These are phyloP conservation scores for Chromoteleia sp. DNA, from an alignment of 2,888 invertebrate species.

Conservation along the genomic window DNA sequence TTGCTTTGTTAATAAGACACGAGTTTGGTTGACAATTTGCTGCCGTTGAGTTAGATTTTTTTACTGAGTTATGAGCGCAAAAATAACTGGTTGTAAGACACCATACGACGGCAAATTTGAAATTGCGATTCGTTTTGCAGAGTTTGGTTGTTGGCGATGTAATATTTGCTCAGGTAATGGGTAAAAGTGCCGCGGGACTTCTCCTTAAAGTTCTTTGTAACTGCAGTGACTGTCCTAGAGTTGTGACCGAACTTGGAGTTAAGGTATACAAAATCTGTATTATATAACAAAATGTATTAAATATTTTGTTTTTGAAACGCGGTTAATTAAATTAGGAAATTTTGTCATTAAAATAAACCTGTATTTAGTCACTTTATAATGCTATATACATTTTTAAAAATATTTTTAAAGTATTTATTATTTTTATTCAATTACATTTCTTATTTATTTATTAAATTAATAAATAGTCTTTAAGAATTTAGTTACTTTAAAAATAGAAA, in stretches of 20 bases:
- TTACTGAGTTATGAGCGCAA: slow-evolving; percentile 35
- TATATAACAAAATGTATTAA: neutral
- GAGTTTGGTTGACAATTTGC: slow-evolving; percentile 45
- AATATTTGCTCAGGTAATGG: slow-evolving; percentile 91
- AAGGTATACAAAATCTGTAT: slow-evolving; percentile 87
- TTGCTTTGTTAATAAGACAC: slow-evolving; percentile 37
- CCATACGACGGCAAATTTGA: slow-evolving; percentile 36
- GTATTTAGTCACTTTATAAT: too few species aligned
- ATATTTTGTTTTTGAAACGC: too few species aligned
- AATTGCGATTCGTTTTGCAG: slow-evolving; percentile 73
- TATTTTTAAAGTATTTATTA: too few species aligned
- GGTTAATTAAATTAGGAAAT: too few species aligned
- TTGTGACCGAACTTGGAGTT: slow-evolving; percentile 94
- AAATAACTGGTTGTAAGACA: slow-evolving; percentile 7
- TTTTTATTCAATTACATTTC: too few species aligned
- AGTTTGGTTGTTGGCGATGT: slow-evolving; percentile 88
- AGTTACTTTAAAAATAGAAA: too few species aligned
- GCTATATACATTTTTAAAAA: too few species aligned
- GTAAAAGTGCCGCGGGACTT: slow-evolving; percentile 90
- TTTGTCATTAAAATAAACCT: too few species aligned
- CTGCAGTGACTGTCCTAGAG: slow-evolving; percentile 91
- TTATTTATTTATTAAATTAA: too few species aligned
- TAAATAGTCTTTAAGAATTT: too few species aligned
- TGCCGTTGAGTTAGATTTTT: slow-evolving; percentile 44
- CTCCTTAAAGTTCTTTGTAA: slow-evolving; percentile 94